Evolutionary conservation across 2,113 vertebrate genomes (phyloP), one percentile per base, ranked within the genome.

Genomic region (Eclectus roratus): DNA sequence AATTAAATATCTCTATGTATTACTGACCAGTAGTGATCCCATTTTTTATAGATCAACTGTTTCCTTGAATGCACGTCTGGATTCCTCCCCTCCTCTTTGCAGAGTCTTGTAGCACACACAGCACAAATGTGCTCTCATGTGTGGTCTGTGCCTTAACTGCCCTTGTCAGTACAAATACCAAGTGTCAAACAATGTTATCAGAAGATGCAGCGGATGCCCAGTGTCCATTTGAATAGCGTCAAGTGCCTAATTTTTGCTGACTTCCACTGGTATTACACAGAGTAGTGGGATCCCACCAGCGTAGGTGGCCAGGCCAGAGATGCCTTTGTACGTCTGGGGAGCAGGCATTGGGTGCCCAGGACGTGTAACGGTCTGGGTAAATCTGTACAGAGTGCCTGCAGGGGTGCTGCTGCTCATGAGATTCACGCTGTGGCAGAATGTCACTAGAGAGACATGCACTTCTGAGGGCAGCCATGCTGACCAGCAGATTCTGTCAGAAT

Each of bases 81-180:
- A 25, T 35, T 35, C 47, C 25, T 74, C 35, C 33, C n/a, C 17
- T 73, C 24, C 21, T 65, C 23, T 55, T 13, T 15, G 50, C 66
- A 35, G 79, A 16, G 33, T 12, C 61, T 1, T 7, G 55, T 27
- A 2, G 8, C 37, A 35, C 11, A 4, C 0, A 2, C 65, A 23
- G 61, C 60, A 23, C n/a, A 4, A 14, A 37, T 0, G 3, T 11
- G 28, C 5, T 5, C 2, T 0, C 10, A 0, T 5, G 0, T 1
- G 4, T 6, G 18, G 27, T 11, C 70, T 37, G 43, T 12, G 27
- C 9, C 17, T 17, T 9, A 1, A 52, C 50, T 52, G 50, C 33
- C 56, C 50, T 17, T 63, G 35, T 58, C 56, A 24, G 21, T 28
- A 46, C 41, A 7, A 37, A 15, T 4, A 19, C 1, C 53, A 17